Evolutionary conservation across 2,113 vertebrate genomes (phyloP).

Genomic region (Podarcis muralis): DNA sequence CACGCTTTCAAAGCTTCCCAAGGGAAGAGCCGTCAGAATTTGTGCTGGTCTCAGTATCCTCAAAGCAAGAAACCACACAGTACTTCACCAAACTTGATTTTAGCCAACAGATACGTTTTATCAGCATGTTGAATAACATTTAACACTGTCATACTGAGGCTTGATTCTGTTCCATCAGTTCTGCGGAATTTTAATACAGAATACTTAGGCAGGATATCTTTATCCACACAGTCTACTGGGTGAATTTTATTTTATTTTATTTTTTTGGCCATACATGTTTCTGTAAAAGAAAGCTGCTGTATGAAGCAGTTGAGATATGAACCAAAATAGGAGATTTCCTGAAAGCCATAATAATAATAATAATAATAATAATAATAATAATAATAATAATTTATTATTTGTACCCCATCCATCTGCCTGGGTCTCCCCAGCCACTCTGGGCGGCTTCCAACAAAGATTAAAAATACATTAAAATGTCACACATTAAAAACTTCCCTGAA

Average conservation of each 20-base stretch:
- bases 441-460: no score
- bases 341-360: not conserved
- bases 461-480: no score
- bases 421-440: no score
- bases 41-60: not conserved
- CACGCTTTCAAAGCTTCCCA: not conserved
- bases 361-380: no score
- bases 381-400: no score
- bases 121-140: not conserved
- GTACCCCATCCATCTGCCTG: no score
- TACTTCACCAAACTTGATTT: not conserved
- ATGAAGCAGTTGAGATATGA: not conserved
- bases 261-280: not conserved
- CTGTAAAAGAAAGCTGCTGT: not conserved
- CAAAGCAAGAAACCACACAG: no score
- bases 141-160: not conserved
- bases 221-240: not conserved
- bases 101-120: not conserved
- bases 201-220: not conserved
- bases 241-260: no score
- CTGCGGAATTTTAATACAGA: not conserved
- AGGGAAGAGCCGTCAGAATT: not conserved
- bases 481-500: no score
- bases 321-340: slow-evolving; percentile 19
- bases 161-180: not conserved